Percentiles rank a stretch among this genome's conserved stretches.
These are phyloP conservation scores for Notechis scutatus DNA, from an alignment of 2,113 vertebrate genomes.

Conservation along the genomic window DNA sequence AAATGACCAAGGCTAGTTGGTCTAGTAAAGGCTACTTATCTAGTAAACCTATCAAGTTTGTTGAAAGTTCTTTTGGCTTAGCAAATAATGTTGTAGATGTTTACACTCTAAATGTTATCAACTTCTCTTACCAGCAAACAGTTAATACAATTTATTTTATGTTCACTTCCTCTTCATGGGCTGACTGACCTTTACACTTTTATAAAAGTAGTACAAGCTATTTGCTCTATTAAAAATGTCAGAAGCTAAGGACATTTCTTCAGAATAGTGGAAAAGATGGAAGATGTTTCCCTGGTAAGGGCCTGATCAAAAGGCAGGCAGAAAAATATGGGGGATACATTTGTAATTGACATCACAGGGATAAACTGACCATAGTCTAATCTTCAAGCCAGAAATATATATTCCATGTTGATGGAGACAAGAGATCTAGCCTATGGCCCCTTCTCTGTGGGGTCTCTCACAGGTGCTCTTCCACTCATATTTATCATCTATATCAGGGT, in stretches of 20 bases:
- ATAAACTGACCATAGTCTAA: background rate
- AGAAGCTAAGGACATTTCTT: background rate
- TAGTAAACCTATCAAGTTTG: background rate
- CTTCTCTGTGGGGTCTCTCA: background rate
- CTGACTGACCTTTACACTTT: background rate
- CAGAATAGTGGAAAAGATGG: background rate
- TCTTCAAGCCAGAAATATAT: background rate
- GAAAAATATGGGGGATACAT: background rate
- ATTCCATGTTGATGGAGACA: background rate
- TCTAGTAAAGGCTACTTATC: background rate
- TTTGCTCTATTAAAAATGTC: background rate
- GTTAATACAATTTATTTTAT: background rate
- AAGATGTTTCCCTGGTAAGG: background rate
- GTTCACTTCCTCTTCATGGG: background rate
- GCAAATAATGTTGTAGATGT: background rate
- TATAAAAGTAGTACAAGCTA: background rate
- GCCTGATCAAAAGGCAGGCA: background rate
- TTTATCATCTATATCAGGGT: background rate
- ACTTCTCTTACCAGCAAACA: background rate
- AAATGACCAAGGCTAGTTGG: background rate
- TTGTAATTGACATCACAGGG: background rate
- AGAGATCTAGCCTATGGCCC: background rate
- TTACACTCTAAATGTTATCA: background rate
- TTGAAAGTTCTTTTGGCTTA: background rate
- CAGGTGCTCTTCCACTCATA: background rate